phyloP scores from a whole-genome alignment of 2,797 vertebrate species.

The Astyanax mexicanus region DNA sequence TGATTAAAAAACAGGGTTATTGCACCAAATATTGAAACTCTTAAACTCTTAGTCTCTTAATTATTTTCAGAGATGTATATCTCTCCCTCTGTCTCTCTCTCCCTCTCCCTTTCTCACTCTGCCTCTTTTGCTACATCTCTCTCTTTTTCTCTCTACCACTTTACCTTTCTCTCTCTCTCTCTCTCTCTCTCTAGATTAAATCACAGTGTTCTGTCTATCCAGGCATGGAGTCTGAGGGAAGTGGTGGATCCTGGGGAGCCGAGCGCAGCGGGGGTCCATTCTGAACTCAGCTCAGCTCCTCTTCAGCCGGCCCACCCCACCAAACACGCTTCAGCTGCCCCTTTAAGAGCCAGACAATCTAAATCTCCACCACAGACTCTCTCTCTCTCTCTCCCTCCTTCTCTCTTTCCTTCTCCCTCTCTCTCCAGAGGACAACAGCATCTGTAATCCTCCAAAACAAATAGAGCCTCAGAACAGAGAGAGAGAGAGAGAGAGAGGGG shows the following conservation, averaged over 20 bases:
- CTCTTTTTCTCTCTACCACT: constrained; percentile 26
- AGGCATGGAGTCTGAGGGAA: constrained; percentile 3
- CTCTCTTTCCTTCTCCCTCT: too few relatives aligned
- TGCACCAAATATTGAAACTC: too few relatives aligned
- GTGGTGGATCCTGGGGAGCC: constrained; percentile 8
- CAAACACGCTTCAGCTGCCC: constrained; percentile 4
- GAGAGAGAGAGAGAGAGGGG: neutral
- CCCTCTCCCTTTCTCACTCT: too few relatives aligned
- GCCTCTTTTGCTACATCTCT: neutral
- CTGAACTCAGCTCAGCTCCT: neutral
- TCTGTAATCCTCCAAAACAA: constrained; percentile 57
- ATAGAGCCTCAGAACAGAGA: constrained; percentile 35
- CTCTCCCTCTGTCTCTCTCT: too few relatives aligned
- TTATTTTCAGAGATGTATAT: too few relatives aligned
- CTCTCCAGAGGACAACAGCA: constrained; percentile 48
- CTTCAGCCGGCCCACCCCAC: neutral
- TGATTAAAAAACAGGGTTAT: too few relatives aligned
- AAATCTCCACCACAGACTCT: constrained; percentile 1
- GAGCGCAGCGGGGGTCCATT: constrained; percentile 5
- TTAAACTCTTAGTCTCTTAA: too few relatives aligned
- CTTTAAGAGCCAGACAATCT: constrained; percentile 45
- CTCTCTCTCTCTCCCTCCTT: too few relatives aligned
- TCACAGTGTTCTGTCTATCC: constrained; percentile 39
- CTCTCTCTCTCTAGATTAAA: constrained; percentile 25
- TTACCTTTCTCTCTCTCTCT: neutral